phyloP scores from a whole-genome alignment of 2,888 invertebrate genomes.

The Erpobdella octoculata region DNA sequence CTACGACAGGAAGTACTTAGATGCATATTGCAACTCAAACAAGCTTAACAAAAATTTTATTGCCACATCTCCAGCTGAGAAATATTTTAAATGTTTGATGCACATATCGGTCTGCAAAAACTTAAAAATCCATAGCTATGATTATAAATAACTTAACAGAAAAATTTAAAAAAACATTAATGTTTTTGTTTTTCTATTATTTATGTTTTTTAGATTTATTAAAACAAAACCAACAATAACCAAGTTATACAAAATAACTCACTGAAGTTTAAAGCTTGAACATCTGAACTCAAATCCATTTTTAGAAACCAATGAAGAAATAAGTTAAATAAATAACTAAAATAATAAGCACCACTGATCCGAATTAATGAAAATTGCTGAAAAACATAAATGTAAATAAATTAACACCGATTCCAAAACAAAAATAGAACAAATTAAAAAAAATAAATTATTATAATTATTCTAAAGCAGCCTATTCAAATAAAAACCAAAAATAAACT shows the following conservation, averaged over 20 bases:
- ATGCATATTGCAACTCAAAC: too few species aligned
- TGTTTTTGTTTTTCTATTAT: too few species aligned
- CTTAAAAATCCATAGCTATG: background rate
- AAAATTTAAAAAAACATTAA: background rate
- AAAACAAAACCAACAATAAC: background rate
- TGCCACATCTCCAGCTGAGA: too few species aligned
- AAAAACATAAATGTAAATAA: background rate
- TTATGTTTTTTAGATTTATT: background rate
- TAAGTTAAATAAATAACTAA: background rate
- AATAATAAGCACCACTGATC: background rate
- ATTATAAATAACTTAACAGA: background rate
- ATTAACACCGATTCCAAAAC: background rate
- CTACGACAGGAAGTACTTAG: too few species aligned
- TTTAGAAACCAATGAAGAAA: background rate
- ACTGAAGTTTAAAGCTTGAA: constrained; percentile 23
- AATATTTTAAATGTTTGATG: too few species aligned
- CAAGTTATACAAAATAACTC: background rate
- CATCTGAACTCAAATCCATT: constrained; percentile 7
- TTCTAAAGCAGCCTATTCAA: too few species aligned
- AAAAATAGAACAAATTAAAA: background rate
- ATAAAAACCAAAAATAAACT: background rate
- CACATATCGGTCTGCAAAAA: too few species aligned
- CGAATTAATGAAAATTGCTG: background rate
- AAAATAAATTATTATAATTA: background rate
- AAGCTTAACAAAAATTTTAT: too few species aligned